These are phyloP conservation scores for Chiridota heheva DNA, from an alignment of 35 echinoderm and acorn worm species.

Conservation along the genomic window DNA sequence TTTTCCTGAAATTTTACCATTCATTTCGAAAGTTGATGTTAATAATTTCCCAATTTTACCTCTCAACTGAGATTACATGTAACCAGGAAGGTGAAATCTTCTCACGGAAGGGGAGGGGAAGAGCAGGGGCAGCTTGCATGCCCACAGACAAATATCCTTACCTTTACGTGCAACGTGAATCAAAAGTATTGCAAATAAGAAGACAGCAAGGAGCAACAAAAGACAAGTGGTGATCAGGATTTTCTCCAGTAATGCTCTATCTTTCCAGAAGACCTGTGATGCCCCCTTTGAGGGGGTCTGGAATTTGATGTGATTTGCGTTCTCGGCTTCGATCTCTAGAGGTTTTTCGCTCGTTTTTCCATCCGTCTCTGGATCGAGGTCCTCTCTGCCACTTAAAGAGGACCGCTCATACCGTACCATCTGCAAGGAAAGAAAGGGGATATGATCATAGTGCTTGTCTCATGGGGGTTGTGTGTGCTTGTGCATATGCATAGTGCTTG, in stretches of 20 bases:
- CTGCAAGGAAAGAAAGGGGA: slow-evolving; percentile 36
- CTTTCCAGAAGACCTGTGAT: slow-evolving; percentile 39
- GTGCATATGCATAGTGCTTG: background rate
- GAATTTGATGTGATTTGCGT: slow-evolving; percentile 26
- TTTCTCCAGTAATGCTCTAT: slow-evolving; percentile 60
- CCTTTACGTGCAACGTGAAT: slow-evolving; percentile 47
- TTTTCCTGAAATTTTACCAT: too few relatives aligned
- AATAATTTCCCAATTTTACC: too few relatives aligned
- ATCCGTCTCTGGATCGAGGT: slow-evolving; percentile 47
- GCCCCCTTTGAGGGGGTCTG: slow-evolving; percentile 35
- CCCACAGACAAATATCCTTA: too few relatives aligned
- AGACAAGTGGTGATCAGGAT: slow-evolving; percentile 64
- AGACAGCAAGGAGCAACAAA: slow-evolving; percentile 63
- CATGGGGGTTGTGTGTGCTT: background rate
- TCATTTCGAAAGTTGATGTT: too few relatives aligned
- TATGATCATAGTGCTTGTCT: background rate
- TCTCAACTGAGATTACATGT: too few relatives aligned
- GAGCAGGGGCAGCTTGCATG: too few relatives aligned
- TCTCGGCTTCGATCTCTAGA: slow-evolving; percentile 36
- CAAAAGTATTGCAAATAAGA: slow-evolving; percentile 70
- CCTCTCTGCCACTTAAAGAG: slow-evolving; percentile 80
- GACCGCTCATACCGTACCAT: slow-evolving; percentile 95
- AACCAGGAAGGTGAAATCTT: too few relatives aligned
- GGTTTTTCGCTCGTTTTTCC: slow-evolving; percentile 39
- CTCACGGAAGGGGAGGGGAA: too few relatives aligned